phyloP scores from a whole-genome alignment of 2,888 invertebrate genomes.

The Hirtodrosophila trivittata region DNA sequence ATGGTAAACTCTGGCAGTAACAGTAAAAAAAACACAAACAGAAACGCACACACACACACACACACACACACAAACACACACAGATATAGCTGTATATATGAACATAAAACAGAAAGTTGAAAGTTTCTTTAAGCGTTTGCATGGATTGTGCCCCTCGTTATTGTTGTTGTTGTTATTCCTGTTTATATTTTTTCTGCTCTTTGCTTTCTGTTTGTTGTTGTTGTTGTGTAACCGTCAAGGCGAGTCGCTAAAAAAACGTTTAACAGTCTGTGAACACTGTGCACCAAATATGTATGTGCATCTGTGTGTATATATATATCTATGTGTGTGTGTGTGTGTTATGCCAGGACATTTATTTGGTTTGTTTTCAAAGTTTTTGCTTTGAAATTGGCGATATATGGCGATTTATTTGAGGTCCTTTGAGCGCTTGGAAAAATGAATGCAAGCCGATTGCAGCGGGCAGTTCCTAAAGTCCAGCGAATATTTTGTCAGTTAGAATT shows the following conservation, averaged over 20 bases:
- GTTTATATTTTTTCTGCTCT: slow-evolving; percentile 1
- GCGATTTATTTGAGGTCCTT: slow-evolving; percentile 3
- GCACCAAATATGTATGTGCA: background rate
- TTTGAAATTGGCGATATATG: slow-evolving; percentile 39
- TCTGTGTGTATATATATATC: slow-evolving; percentile 1
- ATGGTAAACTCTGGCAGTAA: slow-evolving; percentile 15
- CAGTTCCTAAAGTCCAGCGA: slow-evolving; percentile 11
- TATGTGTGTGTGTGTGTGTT: slow-evolving; percentile 5
- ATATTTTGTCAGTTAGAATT: too few relatives aligned
- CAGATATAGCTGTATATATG: slow-evolving; percentile 12
- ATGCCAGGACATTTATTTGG: slow-evolving; percentile 64
- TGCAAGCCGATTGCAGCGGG: slow-evolving; percentile 21
- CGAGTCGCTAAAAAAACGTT: slow-evolving; percentile 60
- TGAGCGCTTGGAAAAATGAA: slow-evolving; percentile 12
- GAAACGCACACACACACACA: slow-evolving; percentile 14
- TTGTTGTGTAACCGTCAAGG: slow-evolving; percentile 39
- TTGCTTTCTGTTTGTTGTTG: slow-evolving; percentile 2
- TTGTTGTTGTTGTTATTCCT: slow-evolving; percentile 16
- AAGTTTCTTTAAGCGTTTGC: slow-evolving; percentile 74
- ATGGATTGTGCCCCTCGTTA: slow-evolving; percentile 61
- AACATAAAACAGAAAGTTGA: slow-evolving; percentile 63
- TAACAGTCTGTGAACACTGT: slow-evolving; percentile 59
- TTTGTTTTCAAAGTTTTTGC: slow-evolving; percentile 61
- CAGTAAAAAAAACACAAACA: slow-evolving; percentile 6
- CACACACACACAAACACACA: background rate